Evolutionary conservation across 2,797 vertebrate genomes (phyloP).

Genomic region (Danio jaintianensis): DNA sequence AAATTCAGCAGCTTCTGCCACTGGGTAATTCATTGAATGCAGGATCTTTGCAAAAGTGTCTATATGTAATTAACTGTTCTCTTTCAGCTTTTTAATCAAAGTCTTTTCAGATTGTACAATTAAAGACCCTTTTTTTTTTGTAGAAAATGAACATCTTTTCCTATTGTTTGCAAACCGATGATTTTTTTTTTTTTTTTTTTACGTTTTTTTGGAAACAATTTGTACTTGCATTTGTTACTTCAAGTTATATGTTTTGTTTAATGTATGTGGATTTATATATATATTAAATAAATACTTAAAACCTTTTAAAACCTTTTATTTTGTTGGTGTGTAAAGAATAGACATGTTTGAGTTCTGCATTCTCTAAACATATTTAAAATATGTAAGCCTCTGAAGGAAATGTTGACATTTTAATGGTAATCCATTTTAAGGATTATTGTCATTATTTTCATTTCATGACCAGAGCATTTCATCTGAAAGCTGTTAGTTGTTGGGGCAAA

Average conservation of each 20-base stretch:
- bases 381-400: neutral
- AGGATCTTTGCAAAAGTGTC: slow-evolving; percentile 27
- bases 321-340: neutral
- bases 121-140: neutral
- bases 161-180: slow-evolving; percentile 19
- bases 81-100: slow-evolving; percentile 9
- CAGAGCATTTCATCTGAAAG: neutral
- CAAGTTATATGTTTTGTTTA: neutral
- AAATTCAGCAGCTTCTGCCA: neutral
- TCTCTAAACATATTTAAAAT: neutral
- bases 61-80: slow-evolving; percentile 29
- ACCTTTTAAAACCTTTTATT: neutral
- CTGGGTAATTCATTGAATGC: neutral
- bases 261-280: slow-evolving; percentile 36
- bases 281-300: neutral
- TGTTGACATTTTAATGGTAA: neutral
- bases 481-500: neutral
- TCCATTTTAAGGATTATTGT: neutral
- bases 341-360: too few species aligned
- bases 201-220: neutral
- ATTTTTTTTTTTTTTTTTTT: neutral
- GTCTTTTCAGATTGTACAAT: neutral
- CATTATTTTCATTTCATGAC: neutral
- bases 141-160: neutral
- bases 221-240: slow-evolving; percentile 17